Percentiles rank a stretch among this genome's conserved stretches.
These are phyloP conservation scores for Littorina saxatilis DNA, from an alignment of 1,140 invertebrate species.

Conservation along the genomic window DNA sequence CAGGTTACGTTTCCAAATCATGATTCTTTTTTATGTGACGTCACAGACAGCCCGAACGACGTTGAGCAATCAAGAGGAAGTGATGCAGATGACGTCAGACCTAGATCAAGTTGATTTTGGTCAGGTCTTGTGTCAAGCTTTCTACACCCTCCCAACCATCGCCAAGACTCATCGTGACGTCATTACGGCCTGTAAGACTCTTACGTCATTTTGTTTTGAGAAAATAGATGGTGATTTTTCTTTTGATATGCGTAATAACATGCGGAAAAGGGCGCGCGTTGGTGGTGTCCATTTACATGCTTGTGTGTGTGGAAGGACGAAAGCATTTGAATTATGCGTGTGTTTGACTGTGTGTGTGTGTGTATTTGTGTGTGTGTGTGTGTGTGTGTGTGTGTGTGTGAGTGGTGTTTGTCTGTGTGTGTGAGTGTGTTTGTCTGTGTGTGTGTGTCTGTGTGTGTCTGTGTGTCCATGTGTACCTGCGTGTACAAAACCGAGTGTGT, in stretches of 20 bases:
- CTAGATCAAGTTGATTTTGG: constrained; percentile 59
- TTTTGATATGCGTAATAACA: background rate
- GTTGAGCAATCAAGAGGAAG: constrained; percentile 58
- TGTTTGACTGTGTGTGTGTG: constrained; percentile 12
- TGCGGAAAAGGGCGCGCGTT: background rate
- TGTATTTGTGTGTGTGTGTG: background rate
- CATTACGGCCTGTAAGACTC: constrained; percentile 58
- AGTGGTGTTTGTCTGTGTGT: too few species aligned
- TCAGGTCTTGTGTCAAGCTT: constrained; percentile 62
- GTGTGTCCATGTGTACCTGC: constrained; percentile 25
- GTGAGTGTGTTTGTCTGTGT: too few species aligned
- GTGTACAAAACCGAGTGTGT: too few species aligned
- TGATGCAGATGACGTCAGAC: constrained; percentile 63
- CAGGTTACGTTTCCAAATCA: too few species aligned
- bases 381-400: constrained; percentile 7
- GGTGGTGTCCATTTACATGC: background rate
- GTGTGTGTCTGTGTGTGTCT: too few species aligned
- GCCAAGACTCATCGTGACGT: constrained; percentile 49
- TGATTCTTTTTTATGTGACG: too few species aligned
- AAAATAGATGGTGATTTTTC: background rate
- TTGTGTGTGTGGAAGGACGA: background rate
- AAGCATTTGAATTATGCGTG: background rate
- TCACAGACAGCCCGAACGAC: constrained; percentile 63
- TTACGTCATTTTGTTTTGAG: too few species aligned
- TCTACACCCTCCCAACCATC: constrained; percentile 51